Base-by-base conservation (phyloP, 2,113 vertebrate genomes). In the Oryctolagus cuniculus region DNA sequence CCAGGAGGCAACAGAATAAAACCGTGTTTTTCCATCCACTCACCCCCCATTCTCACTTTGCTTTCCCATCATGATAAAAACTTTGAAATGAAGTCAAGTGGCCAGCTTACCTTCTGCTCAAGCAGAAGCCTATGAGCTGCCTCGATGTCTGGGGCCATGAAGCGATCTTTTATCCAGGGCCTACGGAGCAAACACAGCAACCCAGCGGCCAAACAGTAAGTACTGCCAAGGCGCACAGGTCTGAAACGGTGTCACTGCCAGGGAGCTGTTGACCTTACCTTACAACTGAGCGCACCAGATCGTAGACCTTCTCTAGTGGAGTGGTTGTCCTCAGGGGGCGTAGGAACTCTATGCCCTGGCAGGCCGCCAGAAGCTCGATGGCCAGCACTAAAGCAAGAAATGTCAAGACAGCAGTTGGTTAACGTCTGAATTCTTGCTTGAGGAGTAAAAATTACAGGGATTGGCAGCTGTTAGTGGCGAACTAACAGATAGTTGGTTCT, bases 331-430 rank as follows among this genome's bases (percentile, higher is more conserved):
- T 99, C 84, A 99, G 98, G 38, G 99, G 99, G 82, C 99, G 99
- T 64, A 99, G 98, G 96, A 99, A 99, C 98, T 99, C 99, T 9
- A 99, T 99, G 82, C 99, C 99, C 98, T 99, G 99, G 98, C 99
- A 99, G 96, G 99, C 99, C 0, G 99, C 99, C 0, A 99, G 98
- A 34, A 99, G 98, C 98, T 99, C 99, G 10, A 99, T 99, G 34
- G 99, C 99, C 93, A 99, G 98, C 87, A 99, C 99, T 99, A 63
- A 79, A 87, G 96, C 88, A 86, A 67, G 96, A 96, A 96, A 70
- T 25, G 66, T 13, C 0, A 3, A 90, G 51, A 22, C 36, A 85
- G 0, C 0, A 3, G 34, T 67, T 36, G 36, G 31, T 85, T 29
- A 38, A 34, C 44, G 8, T 5, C 81, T 44, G 34, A 73, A 53